Conservation (phyloP, 2,888 invertebrate genomes). For the Mesodorylaimus sp. region DNA sequence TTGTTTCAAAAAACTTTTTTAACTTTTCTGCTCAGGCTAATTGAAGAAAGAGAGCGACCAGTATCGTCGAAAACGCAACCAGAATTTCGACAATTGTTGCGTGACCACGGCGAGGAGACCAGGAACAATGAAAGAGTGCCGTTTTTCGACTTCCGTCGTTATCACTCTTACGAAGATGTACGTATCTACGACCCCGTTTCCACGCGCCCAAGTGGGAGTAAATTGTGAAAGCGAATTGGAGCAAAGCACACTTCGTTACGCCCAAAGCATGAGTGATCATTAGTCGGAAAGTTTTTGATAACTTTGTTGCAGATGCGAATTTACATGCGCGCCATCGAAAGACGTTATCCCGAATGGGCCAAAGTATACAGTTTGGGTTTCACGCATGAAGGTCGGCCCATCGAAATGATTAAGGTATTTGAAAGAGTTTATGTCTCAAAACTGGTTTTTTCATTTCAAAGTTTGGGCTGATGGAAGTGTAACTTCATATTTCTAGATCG, state of each 20-base stretch:
- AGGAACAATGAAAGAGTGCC: not conserved
- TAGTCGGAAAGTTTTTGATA: too few relatives aligned
- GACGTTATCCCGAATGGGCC: constrained; percentile 12
- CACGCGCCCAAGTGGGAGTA: too few relatives aligned
- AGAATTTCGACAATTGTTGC: too few relatives aligned
- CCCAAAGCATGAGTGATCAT: too few relatives aligned
- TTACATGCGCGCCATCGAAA: not conserved
- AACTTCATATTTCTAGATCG: not conserved
- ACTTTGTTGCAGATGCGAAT: constrained; percentile 1
- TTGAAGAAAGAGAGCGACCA: too few relatives aligned
- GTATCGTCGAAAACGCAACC: too few relatives aligned
- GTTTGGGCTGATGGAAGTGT: too few relatives aligned
- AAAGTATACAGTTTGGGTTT: constrained; percentile 21
- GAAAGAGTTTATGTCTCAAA: not conserved
- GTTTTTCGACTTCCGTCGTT: not conserved
- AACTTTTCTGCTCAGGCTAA: too few relatives aligned
- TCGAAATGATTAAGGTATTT: constrained; percentile 22
- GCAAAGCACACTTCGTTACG: too few relatives aligned
- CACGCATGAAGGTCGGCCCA: constrained; percentile 22
- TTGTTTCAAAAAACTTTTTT: too few relatives aligned
- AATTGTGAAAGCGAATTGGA: too few relatives aligned
- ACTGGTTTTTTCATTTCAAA: not conserved
- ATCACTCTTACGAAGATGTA: constrained; percentile 3
- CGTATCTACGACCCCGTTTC: too few relatives aligned
- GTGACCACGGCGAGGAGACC: not conserved